These are phyloP conservation scores for Tichodroma muraria DNA, from an alignment of 2,113 vertebrate species.

Conservation along the genomic window DNA sequence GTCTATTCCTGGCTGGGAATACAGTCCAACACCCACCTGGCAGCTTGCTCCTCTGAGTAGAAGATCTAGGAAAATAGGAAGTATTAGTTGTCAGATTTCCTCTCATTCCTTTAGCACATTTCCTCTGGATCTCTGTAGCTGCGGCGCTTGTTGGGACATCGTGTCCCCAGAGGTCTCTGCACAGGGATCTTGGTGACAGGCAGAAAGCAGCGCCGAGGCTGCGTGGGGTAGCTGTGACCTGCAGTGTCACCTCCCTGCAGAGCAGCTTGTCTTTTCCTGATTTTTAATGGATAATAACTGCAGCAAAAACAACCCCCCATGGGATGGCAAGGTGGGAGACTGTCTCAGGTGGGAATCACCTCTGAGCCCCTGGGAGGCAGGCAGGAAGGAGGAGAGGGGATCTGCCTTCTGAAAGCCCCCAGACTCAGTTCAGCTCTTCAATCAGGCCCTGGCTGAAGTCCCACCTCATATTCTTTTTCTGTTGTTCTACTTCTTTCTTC, in stretches of 20 bases:
- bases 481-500: not conserved
- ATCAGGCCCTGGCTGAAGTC: not conserved
- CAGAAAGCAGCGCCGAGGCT: not conserved
- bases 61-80: not conserved
- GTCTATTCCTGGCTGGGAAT: not conserved
- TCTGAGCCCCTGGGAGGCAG: not conserved
- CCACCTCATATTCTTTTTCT: not conserved
- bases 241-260: not conserved
- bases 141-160: rapidly evolving
- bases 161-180: not conserved
- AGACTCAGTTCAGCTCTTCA: not conserved
- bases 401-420: not conserved
- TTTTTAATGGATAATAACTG: not conserved
- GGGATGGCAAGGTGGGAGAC: not conserved
- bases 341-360: not conserved
- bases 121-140: not conserved
- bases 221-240: not conserved
- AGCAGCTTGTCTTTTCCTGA: not conserved
- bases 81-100: not conserved
- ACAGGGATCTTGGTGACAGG: not conserved
- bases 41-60: not conserved
- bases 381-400: not conserved
- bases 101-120: not conserved
- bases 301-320: not conserved
- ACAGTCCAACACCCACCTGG: not conserved